Evolutionary conservation across 2,888 invertebrate species (phyloP).

Genomic region (Chymomyza fuscimana): DNA sequence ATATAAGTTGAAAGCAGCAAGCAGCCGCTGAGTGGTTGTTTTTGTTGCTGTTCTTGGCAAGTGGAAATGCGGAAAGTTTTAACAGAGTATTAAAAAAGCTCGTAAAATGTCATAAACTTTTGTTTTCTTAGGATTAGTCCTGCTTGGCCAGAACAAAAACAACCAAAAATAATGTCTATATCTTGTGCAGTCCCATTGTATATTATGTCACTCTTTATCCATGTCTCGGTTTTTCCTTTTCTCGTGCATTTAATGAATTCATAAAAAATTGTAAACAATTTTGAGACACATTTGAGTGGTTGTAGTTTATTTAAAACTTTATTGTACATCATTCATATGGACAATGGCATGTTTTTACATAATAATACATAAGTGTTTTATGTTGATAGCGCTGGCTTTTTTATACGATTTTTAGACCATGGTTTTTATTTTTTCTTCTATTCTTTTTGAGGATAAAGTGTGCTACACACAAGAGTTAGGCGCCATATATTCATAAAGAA

Average conservation of each 20-base stretch:
- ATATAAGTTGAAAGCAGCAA: conserved; percentile 11
- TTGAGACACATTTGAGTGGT: background rate
- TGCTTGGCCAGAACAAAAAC: conserved; percentile 44
- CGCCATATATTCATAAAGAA: no score
- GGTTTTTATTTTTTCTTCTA: background rate
- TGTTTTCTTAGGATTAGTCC: conserved; percentile 62
- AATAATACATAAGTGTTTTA: background rate
- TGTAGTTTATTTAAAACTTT: conserved; percentile 2
- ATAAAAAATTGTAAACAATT: background rate
- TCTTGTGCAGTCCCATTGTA: conserved; percentile 27
- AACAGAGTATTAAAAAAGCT: conserved; percentile 70
- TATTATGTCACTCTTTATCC: conserved; percentile 21
- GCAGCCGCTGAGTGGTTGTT: conserved; percentile 36
- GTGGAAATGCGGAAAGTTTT: conserved; percentile 60
- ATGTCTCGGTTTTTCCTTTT: conserved; percentile 24
- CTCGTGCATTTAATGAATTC: conserved; percentile 7
- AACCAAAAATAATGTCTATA: conserved; percentile 45
- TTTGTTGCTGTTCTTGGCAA: background rate
- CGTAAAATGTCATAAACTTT: conserved; percentile 69
- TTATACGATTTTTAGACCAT: background rate
- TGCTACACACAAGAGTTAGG: no score
- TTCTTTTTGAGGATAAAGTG: background rate
- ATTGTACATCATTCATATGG: background rate
- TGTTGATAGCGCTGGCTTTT: background rate
- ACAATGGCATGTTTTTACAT: background rate